phyloP scores from a whole-genome alignment of 2,113 vertebrate genomes.

The Elgaria multicarinata region DNA sequence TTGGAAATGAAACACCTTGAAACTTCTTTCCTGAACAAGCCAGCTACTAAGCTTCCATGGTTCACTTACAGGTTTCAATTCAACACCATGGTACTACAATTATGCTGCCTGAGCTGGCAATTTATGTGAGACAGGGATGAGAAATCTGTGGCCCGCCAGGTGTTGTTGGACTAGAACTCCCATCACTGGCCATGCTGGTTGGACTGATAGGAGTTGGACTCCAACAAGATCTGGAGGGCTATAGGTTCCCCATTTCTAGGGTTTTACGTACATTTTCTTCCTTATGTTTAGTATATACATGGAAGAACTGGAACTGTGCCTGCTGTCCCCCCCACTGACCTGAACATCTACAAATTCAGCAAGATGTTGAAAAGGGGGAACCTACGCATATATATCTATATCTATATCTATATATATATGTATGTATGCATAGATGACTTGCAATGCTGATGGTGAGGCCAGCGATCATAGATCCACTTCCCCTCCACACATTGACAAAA shows the following conservation, averaged over 20 bases:
- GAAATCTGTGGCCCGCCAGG: background rate
- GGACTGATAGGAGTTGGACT: background rate
- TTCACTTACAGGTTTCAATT: background rate
- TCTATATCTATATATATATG: background rate
- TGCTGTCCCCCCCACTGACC: background rate
- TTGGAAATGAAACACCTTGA: background rate
- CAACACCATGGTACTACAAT: background rate
- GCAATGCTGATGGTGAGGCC: background rate
- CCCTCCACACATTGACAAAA: background rate
- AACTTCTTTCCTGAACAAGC: background rate
- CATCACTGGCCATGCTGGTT: background rate
- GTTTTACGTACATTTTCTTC: background rate
- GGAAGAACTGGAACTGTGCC: background rate
- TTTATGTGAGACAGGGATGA: background rate
- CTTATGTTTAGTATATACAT: background rate
- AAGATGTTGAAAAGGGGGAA: background rate
- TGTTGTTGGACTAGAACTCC: background rate
- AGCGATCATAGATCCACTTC: background rate
- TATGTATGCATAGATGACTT: background rate
- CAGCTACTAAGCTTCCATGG: background rate
- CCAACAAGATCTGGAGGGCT: background rate
- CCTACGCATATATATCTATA: too few species aligned
- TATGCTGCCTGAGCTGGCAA: conserved; percentile 1
- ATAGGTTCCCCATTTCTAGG: background rate
- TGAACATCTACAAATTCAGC: background rate